Evolutionary conservation across 2,888 invertebrate genomes (phyloP), one percentile per base, ranked within the genome.

Genomic region (Hololepta plana): DNA sequence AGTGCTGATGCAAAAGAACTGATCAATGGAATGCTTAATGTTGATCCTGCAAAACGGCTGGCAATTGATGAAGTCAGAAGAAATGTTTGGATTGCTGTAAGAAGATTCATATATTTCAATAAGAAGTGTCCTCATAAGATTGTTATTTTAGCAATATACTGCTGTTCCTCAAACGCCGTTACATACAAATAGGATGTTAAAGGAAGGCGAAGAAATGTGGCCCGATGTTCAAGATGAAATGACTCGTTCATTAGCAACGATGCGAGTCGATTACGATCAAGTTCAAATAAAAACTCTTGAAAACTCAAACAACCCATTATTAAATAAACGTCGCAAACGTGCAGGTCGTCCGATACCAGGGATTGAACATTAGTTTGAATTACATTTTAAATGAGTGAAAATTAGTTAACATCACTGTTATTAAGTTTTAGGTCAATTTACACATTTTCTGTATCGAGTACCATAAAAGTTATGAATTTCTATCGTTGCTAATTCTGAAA

Each of bases 161-260:
- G 74, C 74, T 36, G 95, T 96, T 4, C 96, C 96, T 0, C 82
- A 84, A 45, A 98, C 96, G 1, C 95, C 95, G 1, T 62, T 98
- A 7, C 81, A 85, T 57, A 95, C 96, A 0, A 72, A 84, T 31
- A 65, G 80, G 28, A 72, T 95, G 43, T 60, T 98, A 12, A 72
- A 79, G 15, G 95, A 96, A 53, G 82, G 85, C 25, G 81, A 79
- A 37, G 88, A 88, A 38, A 72, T 79, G 29, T 98, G 96, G 96
- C 81, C 82, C 1, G 95, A 96, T 46, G 90, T 96, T 4, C 93
- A 95, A 59, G 96, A 96, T 55, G 96, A 96, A 60, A 95, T 98
- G 95, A 95, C 88, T 2, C 72, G 91, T 36, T 93, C 95, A 0
- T 59, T 98, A 36, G 93, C 95, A 22, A 91, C 93, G 26, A 96